phyloP scores from a whole-genome alignment of 2,888 invertebrate genomes.

The Pollenia labialis region DNA sequence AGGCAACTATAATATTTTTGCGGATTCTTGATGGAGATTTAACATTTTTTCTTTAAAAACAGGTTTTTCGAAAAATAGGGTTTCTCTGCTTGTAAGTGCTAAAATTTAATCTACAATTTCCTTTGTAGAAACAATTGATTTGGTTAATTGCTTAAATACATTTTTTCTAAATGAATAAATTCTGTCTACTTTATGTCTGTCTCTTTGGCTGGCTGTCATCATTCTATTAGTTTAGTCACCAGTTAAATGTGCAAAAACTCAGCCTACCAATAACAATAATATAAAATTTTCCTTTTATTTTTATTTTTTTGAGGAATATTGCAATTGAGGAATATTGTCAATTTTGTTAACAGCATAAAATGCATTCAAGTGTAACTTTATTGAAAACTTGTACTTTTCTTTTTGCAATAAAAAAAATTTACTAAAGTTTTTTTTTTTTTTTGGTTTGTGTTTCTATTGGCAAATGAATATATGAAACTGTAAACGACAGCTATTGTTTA shows the following conservation, averaged over 20 bases:
- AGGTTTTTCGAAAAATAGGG: background rate
- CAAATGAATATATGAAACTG: conserved; percentile 43
- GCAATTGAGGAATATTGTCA: conserved; percentile 63
- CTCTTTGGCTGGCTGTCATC: background rate
- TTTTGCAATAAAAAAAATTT: background rate
- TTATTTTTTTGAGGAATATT: conserved; percentile 13
- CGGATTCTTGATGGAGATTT: too few species aligned
- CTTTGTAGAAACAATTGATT: conserved; percentile 37
- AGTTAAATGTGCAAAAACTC: conserved; percentile 39
- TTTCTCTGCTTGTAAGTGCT: background rate
- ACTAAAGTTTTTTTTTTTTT: conserved; percentile 14
- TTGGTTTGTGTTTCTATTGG: background rate
- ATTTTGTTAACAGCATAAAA: conserved; percentile 78
- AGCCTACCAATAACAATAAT: conserved; percentile 64
- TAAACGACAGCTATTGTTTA: conserved; percentile 57
- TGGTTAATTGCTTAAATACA: conserved; percentile 65
- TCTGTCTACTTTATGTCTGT: conserved; percentile 9
- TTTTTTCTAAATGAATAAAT: conserved; percentile 60
- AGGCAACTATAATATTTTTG: too few species aligned
- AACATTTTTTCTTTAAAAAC: too few species aligned
- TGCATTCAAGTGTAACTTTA: conserved; percentile 82
- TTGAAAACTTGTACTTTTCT: conserved; percentile 68
- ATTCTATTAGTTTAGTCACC: conserved; percentile 17
- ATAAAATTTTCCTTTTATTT: background rate
- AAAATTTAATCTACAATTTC: conserved; percentile 34